A percentile compares a stretch with the other conserved stretches of the same genome.
Evolutionary conservation across 2,888 invertebrate genomes (phyloP).

Genomic region (Cyrtodaria siliqua): DNA sequence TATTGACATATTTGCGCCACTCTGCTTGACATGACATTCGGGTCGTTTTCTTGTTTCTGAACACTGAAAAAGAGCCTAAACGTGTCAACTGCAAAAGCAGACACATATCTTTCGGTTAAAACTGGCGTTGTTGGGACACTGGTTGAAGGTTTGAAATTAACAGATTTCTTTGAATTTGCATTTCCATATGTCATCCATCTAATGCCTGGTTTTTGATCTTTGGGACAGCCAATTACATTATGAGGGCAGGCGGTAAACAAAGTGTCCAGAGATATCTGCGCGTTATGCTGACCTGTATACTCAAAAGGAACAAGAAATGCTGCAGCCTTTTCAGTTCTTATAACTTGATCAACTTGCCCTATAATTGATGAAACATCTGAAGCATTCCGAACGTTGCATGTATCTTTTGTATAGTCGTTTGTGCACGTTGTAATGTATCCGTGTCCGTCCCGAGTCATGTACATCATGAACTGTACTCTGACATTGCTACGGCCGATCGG

Average conservation of each 20-base stretch:
- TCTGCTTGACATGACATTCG: not conserved
- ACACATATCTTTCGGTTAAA: not conserved
- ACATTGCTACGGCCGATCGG: not conserved
- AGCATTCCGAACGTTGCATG: too few relatives aligned
- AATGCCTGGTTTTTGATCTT: not conserved
- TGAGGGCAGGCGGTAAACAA: constrained; percentile 15
- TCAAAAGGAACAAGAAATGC: too few relatives aligned
- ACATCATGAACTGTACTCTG: too few relatives aligned
- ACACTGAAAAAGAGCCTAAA: constrained; percentile 17
- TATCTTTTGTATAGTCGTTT: too few relatives aligned
- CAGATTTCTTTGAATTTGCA: not conserved
- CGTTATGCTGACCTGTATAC: too few relatives aligned
- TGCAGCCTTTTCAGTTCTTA: too few relatives aligned
- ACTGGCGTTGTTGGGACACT: not conserved
- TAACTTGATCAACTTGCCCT: too few relatives aligned
- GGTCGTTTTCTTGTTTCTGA: not conserved
- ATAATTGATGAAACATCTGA: too few relatives aligned
- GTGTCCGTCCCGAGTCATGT: too few relatives aligned
- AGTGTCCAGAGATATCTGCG: too few relatives aligned
- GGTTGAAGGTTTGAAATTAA: too few relatives aligned
- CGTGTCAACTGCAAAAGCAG: not conserved
- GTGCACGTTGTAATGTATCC: too few relatives aligned
- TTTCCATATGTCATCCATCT: constrained; percentile 1
- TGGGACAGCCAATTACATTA: not conserved
- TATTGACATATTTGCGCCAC: constrained; percentile 14